Evolutionary conservation across 2,113 vertebrate species (phyloP).

Genomic region (Nothoprocta pentlandii): DNA sequence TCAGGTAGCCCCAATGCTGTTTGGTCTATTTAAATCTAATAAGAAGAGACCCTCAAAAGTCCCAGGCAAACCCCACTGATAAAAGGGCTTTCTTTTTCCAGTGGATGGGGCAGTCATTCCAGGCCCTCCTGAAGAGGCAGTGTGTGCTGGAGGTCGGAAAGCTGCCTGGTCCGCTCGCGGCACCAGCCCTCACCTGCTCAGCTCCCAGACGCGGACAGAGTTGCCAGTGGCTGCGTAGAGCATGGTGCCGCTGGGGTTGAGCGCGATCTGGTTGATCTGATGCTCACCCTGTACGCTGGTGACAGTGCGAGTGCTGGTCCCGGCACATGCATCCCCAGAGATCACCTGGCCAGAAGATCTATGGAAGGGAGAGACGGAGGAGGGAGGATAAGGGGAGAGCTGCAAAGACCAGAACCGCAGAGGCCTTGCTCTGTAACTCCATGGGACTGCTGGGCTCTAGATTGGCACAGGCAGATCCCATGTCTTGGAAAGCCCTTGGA

Average conservation of each 20-base stretch:
- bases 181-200: constrained; percentile 84
- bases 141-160: rapidly evolving
- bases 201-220: constrained; percentile 92
- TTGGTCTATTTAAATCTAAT: not conserved
- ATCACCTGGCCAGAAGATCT: constrained; percentile 95
- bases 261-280: constrained; percentile 96
- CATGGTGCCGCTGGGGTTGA: constrained; percentile 88
- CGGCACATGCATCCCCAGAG: constrained; percentile 89
- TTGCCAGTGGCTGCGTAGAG: constrained; percentile 93
- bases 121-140: not conserved
- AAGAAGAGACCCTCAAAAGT: not conserved
- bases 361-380: not conserved
- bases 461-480: not conserved
- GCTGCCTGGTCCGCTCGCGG: not conserved
- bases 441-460: not conserved
- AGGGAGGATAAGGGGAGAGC: not conserved
- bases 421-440: rapidly evolving
- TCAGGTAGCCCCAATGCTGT: rapidly evolving
- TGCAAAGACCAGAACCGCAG: not conserved
- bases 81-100: not conserved
- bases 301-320: constrained; percentile 87
- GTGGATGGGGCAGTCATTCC: not conserved
- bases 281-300: constrained; percentile 91
- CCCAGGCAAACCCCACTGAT: not conserved
- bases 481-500: not conserved